These are phyloP conservation scores for Homarus americanus DNA, from an alignment of 1,140 invertebrate genomes.

Conservation along the genomic window DNA sequence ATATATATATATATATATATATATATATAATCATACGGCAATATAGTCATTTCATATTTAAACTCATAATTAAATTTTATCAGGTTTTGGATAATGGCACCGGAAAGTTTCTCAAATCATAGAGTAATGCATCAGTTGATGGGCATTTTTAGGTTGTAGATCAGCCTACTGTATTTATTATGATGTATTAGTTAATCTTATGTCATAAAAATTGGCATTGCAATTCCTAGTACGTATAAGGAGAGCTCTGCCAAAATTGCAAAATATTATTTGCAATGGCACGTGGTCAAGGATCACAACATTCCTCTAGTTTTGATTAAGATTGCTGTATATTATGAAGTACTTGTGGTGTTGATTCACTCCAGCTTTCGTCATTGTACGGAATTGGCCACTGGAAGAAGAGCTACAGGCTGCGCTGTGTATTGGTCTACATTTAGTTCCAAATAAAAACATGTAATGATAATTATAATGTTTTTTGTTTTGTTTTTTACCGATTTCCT, in stretches of 20 bases:
- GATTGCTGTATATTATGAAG: background rate
- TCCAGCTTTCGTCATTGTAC: background rate
- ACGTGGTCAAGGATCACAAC: conserved; percentile 18
- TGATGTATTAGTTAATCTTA: conserved; percentile 8
- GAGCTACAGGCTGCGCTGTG: conserved; percentile 32
- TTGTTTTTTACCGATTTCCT: background rate
- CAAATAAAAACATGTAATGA: conserved; percentile 62
- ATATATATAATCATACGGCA: too few species aligned
- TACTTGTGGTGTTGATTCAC: background rate
- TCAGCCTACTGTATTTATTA: conserved; percentile 11
- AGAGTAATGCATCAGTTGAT: conserved; percentile 2
- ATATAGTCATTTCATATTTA: too few species aligned
- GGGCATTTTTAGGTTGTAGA: conserved; percentile 17
- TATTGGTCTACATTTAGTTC: conserved; percentile 65
- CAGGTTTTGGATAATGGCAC: background rate
- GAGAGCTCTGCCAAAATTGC: background rate
- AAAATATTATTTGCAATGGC: background rate
- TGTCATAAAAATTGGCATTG: background rate
- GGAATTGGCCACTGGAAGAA: conserved; percentile 12
- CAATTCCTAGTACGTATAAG: background rate
- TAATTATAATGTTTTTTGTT: background rate
- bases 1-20: background rate
- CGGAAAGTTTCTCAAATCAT: background rate
- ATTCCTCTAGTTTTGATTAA: conserved; percentile 49
- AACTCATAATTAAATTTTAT: background rate